Conservation (phyloP, 1,140 invertebrate species). For the Trachelipus rathkii region DNA sequence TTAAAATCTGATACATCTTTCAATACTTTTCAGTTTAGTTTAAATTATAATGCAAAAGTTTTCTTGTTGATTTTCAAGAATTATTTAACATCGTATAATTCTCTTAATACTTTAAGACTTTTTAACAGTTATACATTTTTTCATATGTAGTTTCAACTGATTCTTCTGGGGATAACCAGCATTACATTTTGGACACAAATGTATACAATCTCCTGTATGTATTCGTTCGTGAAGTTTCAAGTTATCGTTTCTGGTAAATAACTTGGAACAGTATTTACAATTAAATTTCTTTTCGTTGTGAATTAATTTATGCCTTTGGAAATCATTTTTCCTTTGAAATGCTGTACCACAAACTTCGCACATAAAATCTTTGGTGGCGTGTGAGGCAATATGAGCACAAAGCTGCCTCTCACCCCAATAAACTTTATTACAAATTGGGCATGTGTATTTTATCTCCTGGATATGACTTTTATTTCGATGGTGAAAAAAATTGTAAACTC, state of each 20-base stretch:
- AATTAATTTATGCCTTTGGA: not conserved
- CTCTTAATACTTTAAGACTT: too few relatives aligned
- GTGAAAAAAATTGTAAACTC: not conserved
- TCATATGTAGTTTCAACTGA: not conserved
- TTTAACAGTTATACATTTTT: not conserved
- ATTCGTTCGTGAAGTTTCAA: not conserved
- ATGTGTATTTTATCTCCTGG: not conserved
- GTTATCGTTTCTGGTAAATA: not conserved
- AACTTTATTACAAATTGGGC: not conserved
- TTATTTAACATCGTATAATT: too few relatives aligned
- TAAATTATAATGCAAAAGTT: too few relatives aligned
- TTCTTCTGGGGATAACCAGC: not conserved
- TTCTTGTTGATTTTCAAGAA: too few relatives aligned
- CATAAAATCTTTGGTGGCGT: not conserved
- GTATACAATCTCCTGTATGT: not conserved
- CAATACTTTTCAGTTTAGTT: too few relatives aligned
- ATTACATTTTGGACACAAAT: not conserved
- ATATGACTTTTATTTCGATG: not conserved
- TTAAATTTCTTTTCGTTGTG: not conserved
- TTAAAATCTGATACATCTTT: too few relatives aligned
- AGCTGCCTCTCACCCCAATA: not conserved
- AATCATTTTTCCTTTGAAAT: not conserved
- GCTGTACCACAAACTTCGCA: not conserved
- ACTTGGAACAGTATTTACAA: not conserved
- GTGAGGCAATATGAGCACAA: not conserved